These are phyloP conservation scores for Eurytemora carolleeae DNA, from an alignment of 1,140 invertebrate genomes.

Conservation along the genomic window DNA sequence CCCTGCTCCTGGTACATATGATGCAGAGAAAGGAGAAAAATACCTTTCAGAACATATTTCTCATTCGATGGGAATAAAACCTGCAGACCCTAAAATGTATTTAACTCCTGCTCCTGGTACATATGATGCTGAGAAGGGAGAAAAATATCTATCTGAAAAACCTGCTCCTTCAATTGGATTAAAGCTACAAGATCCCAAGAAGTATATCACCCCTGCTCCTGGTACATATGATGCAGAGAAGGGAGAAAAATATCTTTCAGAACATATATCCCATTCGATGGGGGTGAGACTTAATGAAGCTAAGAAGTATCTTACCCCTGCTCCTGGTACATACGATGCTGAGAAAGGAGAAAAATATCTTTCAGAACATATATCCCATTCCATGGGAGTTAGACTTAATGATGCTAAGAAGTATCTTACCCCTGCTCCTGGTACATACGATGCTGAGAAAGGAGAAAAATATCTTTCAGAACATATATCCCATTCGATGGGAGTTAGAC, in stretches of 20 bases:
- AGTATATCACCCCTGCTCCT: conserved; percentile 55
- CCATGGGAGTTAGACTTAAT: conserved; percentile 2
- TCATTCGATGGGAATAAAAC: not conserved
- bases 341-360: conserved; percentile 9
- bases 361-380: conserved; percentile 1
- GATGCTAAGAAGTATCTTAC: not conserved
- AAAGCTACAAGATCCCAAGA: conserved; percentile 44
- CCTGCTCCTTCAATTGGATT: conserved; percentile 43
- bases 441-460: conserved; percentile 2
- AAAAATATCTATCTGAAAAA: not conserved
- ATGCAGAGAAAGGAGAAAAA: conserved; percentile 1
- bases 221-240: conserved; percentile 52
- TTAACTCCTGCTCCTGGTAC: conserved; percentile 6
- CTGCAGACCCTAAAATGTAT: not conserved
- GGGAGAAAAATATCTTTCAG: not conserved
- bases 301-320: conserved; percentile 7
- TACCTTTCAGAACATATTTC: conserved; percentile 2
- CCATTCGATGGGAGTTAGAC: conserved; percentile 1
- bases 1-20: conserved; percentile 8
- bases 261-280: conserved; percentile 1
- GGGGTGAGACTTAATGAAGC: conserved; percentile 3
- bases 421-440: conserved; percentile 11
- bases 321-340: conserved; percentile 7
- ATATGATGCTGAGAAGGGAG: conserved; percentile 9
- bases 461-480: not conserved